Percentiles rank a stretch among this genome's conserved stretches.
phyloP scores from a whole-genome alignment of 2,888 invertebrate species.

The Phortica magna region DNA sequence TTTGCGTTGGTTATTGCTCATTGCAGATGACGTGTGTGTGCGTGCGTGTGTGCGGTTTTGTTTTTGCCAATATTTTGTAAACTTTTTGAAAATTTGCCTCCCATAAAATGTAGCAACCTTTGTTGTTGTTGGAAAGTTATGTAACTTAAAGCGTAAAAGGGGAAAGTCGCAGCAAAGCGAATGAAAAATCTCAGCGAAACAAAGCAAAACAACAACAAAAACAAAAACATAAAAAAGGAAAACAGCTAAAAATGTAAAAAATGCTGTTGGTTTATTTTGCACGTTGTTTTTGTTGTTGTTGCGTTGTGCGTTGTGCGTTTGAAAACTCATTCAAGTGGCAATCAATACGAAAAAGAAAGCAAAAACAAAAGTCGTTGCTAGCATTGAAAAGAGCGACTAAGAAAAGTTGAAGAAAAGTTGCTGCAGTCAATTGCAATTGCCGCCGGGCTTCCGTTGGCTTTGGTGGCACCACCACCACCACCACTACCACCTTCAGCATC shows the following conservation, averaged over 20 bases:
- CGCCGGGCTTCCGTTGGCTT: neutral
- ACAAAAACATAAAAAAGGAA: too few species aligned
- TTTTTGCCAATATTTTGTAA: neutral
- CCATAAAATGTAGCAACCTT: neutral
- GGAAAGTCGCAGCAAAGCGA: neutral
- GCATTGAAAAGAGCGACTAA: constrained; percentile 45
- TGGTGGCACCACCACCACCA: constrained; percentile 21
- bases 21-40: neutral
- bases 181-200: constrained; percentile 1
- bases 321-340: constrained; percentile 43
- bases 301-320: constrained; percentile 46
- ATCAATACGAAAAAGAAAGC: neutral
- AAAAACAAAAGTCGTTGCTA: neutral
- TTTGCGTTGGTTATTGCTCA: neutral
- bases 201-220: constrained; percentile 15
- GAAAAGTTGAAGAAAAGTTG: constrained; percentile 27
- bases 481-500: too few species aligned
- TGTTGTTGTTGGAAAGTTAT: neutral
- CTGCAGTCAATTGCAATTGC: constrained; percentile 16
- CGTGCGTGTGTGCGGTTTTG: too few species aligned
- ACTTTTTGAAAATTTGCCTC: neutral
- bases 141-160: neutral
- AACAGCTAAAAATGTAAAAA: neutral
- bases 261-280: too few species aligned
- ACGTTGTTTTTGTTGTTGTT: constrained; percentile 20